Evolutionary conservation across 2,113 vertebrate species (phyloP).

Genomic region (Conger conger): DNA sequence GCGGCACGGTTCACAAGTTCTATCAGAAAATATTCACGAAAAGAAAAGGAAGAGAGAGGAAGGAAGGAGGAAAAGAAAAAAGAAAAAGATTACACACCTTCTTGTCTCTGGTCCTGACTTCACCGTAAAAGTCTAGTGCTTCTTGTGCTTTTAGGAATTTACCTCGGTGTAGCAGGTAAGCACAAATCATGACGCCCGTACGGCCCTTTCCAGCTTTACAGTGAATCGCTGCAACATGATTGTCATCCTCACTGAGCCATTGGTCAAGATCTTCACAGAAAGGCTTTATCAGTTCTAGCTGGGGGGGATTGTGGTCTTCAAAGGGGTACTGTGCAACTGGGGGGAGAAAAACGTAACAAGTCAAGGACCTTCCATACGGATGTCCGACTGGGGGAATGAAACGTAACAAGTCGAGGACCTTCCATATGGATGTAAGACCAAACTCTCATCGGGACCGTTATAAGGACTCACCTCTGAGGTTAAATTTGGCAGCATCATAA

Average conservation of each 20-base stretch:
- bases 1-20: not conserved
- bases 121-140: conserved; percentile 95
- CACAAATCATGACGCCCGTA: conserved; percentile 97
- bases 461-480: conserved; percentile 85
- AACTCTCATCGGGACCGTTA: rapidly evolving
- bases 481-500: conserved; percentile 96
- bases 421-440: not conserved
- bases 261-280: conserved; percentile 97
- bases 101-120: conserved; percentile 96
- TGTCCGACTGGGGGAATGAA: not conserved
- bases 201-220: conserved; percentile 98
- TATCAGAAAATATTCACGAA: not conserved
- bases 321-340: conserved; percentile 97
- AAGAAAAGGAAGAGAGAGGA: not conserved
- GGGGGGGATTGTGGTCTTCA: conserved; percentile 97
- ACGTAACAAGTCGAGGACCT: not conserved
- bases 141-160: conserved; percentile 94
- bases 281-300: conserved; percentile 94
- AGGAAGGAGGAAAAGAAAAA: not conserved
- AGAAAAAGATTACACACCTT: conserved; percentile 73
- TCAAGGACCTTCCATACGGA: not conserved
- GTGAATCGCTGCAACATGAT: conserved; percentile 96
- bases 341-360: conserved; percentile 8
- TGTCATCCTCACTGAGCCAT: conserved; percentile 96
- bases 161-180: conserved; percentile 93